Evolutionary conservation across 2,888 invertebrate genomes (phyloP), one percentile per base, ranked within the genome.

Genomic region (Helobdella robusta): DNA sequence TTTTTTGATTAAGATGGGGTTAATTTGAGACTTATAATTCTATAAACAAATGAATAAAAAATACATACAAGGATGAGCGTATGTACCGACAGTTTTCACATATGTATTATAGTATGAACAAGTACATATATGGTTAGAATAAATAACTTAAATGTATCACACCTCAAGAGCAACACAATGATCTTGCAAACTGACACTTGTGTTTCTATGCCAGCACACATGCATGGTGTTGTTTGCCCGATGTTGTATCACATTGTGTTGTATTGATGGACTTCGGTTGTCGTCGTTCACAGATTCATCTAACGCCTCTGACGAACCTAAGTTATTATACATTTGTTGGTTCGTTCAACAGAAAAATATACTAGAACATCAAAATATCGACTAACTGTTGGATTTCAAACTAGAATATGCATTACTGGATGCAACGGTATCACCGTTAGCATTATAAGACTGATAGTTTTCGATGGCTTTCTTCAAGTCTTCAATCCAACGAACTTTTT

Each of bases 121-220:
- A n/a, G n/a, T n/a, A n/a, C n/a, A n/a, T n/a, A n/a, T n/a, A n/a
- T n/a, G n/a, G n/a, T n/a, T n/a, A n/a, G n/a, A 56, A 56, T 6
- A 30, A 6, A 6, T 50, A 23, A n/a, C 30, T 54, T 2, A 5
- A 4, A 23, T 48, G n/a, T 1, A 28, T 66, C 74, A 75, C 77
- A 86, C 86, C 81, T 87, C 86, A 69, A 87, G 85, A 59, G 87
- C 86, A 73, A 85, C 81, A 61, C 76, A 75, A 74, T 87, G 86
- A 80, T 90, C 89, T 71, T 84, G 83, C 79, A 87, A 84, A 73
- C 88, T 86, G 72, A 90, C 87, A 71, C 84, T 81, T 30, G 91
- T 89, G 79, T 87, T 91, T 76, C 95, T 85, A 81, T 97, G 95
- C 95, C 95, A 97, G 80, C 95, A 97, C 71, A 95, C 94, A 81